Percentiles rank a stretch among this genome's conserved stretches.
These are phyloP conservation scores for Eristalis pertinax DNA, from an alignment of 2,888 invertebrate species.

Conservation along the genomic window DNA sequence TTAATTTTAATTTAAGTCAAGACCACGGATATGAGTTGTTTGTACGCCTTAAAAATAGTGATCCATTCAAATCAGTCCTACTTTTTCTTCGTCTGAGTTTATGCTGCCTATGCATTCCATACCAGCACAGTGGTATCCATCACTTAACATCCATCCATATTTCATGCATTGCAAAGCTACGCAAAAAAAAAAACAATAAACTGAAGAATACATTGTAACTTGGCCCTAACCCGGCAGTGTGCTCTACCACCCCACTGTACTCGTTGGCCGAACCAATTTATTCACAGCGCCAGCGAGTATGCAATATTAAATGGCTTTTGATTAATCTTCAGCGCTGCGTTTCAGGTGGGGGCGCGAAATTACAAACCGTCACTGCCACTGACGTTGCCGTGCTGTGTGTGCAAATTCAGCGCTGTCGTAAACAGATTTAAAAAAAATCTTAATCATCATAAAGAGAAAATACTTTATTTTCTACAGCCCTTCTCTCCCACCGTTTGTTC, in stretches of 20 bases:
- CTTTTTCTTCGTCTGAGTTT: slow-evolving; percentile 1
- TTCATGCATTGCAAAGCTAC: slow-evolving; percentile 10
- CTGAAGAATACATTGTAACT: not conserved
- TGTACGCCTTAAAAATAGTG: not conserved
- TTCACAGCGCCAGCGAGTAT: slow-evolving; percentile 49
- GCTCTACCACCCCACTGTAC: slow-evolving; percentile 30
- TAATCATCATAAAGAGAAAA: slow-evolving; percentile 66
- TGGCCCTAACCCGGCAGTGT: not conserved
- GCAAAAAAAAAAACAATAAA: not conserved
- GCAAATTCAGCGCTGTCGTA: slow-evolving; percentile 38
- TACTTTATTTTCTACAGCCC: slow-evolving; percentile 3
- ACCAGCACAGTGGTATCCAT: not conserved
- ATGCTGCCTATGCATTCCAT: slow-evolving; percentile 28
- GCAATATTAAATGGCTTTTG: slow-evolving; percentile 65
- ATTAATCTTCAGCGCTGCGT: slow-evolving; percentile 55
- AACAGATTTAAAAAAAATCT: slow-evolving; percentile 68
- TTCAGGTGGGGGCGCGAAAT: slow-evolving; percentile 37
- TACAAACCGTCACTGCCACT: not conserved
- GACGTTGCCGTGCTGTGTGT: slow-evolving; percentile 10
- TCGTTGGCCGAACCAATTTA: slow-evolving; percentile 28
- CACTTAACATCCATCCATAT: slow-evolving; percentile 16
- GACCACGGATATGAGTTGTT: not conserved
- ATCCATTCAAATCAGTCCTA: slow-evolving; percentile 20
- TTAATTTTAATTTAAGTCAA: too few species aligned
- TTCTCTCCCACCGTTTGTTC: not conserved